Conservation (phyloP, 2,888 invertebrate genomes). For the Pachycephus smyrnensis region DNA sequence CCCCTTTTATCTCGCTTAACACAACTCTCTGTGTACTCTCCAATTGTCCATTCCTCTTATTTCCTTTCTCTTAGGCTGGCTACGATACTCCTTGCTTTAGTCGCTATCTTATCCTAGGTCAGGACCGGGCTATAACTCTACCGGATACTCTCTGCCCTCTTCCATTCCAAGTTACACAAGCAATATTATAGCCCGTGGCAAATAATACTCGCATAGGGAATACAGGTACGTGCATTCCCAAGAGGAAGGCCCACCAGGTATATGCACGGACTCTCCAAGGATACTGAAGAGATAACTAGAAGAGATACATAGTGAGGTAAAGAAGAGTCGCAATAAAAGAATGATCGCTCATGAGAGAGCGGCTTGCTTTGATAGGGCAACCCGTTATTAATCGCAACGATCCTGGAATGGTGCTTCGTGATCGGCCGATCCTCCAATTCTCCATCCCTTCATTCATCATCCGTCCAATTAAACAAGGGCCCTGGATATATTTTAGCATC, state of each 20-base stretch:
- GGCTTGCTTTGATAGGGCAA: constrained; percentile 10
- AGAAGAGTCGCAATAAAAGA: not conserved
- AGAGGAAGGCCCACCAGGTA: not conserved
- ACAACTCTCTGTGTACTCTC: not conserved
- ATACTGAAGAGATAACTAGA: not conserved
- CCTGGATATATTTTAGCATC: constrained; percentile 1
- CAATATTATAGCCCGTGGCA: not conserved
- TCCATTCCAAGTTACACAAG: not conserved
- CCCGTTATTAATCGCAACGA: constrained; percentile 8
- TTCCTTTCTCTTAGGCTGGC: not conserved
- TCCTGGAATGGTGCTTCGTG: constrained; percentile 3
- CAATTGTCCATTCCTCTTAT: not conserved
- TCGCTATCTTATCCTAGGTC: constrained; percentile 8
- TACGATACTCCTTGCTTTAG: not conserved
- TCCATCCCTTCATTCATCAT: constrained; percentile 12
- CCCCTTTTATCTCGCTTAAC: too few species aligned
- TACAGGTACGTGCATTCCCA: not conserved
- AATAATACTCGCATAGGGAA: not conserved
- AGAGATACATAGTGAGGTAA: not conserved
- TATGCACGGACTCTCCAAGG: not conserved
- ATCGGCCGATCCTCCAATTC: constrained; percentile 9
- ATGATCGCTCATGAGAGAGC: not conserved
- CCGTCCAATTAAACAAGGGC: constrained; percentile 5
- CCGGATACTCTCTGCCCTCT: not conserved
- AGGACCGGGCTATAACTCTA: constrained; percentile 1